A percentile compares a stretch with the other conserved stretches of the same genome.
Conservation (phyloP, 2,888 invertebrate species). For the Habroteleia sp. region DNA sequence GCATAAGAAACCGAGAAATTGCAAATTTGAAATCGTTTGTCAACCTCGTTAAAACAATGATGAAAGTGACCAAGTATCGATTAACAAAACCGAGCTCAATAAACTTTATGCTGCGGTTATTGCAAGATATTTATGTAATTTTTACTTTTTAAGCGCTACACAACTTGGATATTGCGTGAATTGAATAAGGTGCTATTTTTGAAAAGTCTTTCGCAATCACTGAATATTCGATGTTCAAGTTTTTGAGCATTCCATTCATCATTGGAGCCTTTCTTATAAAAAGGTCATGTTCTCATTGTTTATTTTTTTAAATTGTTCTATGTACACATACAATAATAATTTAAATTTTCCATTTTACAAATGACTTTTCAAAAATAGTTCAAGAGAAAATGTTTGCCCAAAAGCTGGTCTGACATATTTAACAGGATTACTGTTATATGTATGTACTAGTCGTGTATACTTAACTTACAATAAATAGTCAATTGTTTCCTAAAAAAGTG, state of each 20-base stretch:
- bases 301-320: no score
- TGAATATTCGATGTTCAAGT: neutral
- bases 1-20: neutral
- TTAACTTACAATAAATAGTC: constrained; percentile 78
- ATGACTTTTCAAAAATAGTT: constrained; percentile 54
- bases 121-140: constrained; percentile 22
- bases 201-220: constrained; percentile 22
- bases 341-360: no score
- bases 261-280: no score
- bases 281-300: no score
- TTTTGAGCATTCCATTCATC: no score
- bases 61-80: constrained; percentile 76
- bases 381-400: constrained; percentile 66
- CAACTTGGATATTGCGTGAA: constrained; percentile 38
- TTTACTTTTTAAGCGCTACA: constrained; percentile 31
- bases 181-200: constrained; percentile 34
- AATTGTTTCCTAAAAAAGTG: constrained; percentile 79
- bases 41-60: constrained; percentile 78
- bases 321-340: no score
- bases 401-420: constrained; percentile 69
- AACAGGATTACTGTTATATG: constrained; percentile 74
- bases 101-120: constrained; percentile 31
- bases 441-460: constrained; percentile 73
- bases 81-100: constrained; percentile 60
- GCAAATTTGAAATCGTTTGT: constrained; percentile 40